Percentiles rank a stretch among this genome's conserved stretches.
Conservation (phyloP, 2,888 invertebrate species). For the Neoscelio sp. region DNA sequence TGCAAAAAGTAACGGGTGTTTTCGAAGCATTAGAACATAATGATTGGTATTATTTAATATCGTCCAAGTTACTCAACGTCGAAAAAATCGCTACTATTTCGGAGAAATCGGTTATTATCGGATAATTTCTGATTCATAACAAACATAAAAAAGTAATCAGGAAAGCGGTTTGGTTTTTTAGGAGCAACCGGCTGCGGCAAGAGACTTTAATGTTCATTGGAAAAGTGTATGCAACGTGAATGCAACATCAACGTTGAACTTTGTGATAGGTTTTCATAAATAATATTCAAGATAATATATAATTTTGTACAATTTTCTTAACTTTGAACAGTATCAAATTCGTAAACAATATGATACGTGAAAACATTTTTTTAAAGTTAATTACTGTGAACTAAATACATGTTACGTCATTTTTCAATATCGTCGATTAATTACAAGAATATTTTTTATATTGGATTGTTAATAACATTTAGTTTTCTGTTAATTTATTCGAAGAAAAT, state of each 20-base stretch:
- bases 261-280: conserved; percentile 4
- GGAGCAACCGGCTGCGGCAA: conserved; percentile 21
- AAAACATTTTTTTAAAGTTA: too few relatives aligned
- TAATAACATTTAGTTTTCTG: too few relatives aligned
- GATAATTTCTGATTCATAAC: conserved; percentile 53
- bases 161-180: conserved; percentile 56
- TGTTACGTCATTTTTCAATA: too few relatives aligned
- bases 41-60: conserved; percentile 50
- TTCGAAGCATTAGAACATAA: conserved; percentile 40
- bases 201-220: conserved; percentile 30
- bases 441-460: too few relatives aligned
- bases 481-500: too few relatives aligned
- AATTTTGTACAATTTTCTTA: too few relatives aligned
- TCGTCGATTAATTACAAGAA: too few relatives aligned
- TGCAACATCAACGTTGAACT: not conserved
- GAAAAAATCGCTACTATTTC: conserved; percentile 41
- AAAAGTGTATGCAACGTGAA: conserved; percentile 28
- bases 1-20: conserved; percentile 22
- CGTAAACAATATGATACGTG: too few relatives aligned
- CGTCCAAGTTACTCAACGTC: conserved; percentile 42
- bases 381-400: too few relatives aligned
- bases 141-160: conserved; percentile 47
- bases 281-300: too few relatives aligned
- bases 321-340: too few relatives aligned
- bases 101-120: conserved; percentile 62